Conservation (phyloP, 64 coral and sea anemone genomes). For the Montipora cactus region DNA sequence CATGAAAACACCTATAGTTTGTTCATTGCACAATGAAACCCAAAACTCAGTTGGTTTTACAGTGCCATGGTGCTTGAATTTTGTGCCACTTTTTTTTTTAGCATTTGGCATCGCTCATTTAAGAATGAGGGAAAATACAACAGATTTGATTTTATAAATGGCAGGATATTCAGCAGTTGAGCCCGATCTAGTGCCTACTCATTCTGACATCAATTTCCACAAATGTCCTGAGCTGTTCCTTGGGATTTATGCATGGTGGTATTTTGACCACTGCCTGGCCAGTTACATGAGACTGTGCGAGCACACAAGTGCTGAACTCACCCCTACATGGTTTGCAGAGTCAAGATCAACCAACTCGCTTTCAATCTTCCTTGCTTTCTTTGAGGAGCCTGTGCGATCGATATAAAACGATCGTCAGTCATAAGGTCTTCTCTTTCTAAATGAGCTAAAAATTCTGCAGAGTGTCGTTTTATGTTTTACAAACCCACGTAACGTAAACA, state of each 20-base stretch:
- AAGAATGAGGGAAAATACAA: too few relatives aligned
- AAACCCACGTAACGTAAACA: not conserved
- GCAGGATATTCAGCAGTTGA: too few relatives aligned
- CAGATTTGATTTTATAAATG: too few relatives aligned
- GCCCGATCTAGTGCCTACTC: too few relatives aligned
- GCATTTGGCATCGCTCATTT: too few relatives aligned
- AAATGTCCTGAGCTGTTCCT: not conserved
- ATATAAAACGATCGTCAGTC: conserved; percentile 65
- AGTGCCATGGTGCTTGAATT: too few relatives aligned
- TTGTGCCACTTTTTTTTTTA: too few relatives aligned
- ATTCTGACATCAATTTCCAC: not conserved
- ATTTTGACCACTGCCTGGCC: not conserved
- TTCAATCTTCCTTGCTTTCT: conserved; percentile 87
- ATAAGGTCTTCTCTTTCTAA: not conserved
- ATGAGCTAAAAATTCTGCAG: too few relatives aligned
- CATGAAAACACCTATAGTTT: too few relatives aligned
- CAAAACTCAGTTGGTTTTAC: too few relatives aligned
- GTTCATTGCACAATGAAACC: too few relatives aligned
- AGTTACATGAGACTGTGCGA: conserved; percentile 18
- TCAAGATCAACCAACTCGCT: conserved; percentile 50
- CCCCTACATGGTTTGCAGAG: conserved; percentile 54
- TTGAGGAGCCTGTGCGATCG: conserved; percentile 79
- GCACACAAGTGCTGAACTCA: conserved; percentile 46
- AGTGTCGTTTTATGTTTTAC: not conserved
- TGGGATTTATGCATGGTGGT: not conserved